Evolutionary conservation across 2,113 vertebrate genomes (phyloP).

Genomic region (Ornithorhynchus anatinus): DNA sequence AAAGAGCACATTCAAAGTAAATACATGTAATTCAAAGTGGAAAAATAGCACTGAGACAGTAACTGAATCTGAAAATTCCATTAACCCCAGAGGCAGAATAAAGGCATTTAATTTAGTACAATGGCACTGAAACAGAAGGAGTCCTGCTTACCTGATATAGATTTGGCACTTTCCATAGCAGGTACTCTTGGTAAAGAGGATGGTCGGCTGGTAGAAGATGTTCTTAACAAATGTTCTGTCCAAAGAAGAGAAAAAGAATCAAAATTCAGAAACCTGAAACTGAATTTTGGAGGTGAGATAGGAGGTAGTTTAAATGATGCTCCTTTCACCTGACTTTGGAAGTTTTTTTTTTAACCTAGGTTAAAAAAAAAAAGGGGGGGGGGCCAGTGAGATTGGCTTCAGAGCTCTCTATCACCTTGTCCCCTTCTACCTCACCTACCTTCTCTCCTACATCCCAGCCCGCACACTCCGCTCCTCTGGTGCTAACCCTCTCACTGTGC

Average conservation of each 20-base stretch:
- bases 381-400: too few species aligned
- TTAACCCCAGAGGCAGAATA: too few species aligned
- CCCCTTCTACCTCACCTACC: too few species aligned
- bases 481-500: too few species aligned
- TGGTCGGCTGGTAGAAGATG: conserved; percentile 78
- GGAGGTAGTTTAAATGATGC: neutral
- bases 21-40: neutral
- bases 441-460: too few species aligned
- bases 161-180: conserved; percentile 87
- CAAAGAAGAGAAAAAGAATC: conserved; percentile 22
- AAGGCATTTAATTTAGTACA: too few species aligned
- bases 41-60: neutral
- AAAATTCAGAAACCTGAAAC: neutral
- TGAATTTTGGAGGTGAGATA: neutral
- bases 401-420: too few species aligned
- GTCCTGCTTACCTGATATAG: conserved; percentile 80
- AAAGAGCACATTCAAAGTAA: neutral
- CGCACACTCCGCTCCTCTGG: too few species aligned
- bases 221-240: conserved; percentile 85
- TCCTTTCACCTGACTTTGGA: too few species aligned
- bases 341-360: too few species aligned
- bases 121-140: too few species aligned
- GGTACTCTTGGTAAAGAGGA: conserved; percentile 85
- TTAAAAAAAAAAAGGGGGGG: too few species aligned
- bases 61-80: neutral